Evolutionary conservation across 1,140 invertebrate genomes (phyloP).

Genomic region (Drosophila mayri): DNA sequence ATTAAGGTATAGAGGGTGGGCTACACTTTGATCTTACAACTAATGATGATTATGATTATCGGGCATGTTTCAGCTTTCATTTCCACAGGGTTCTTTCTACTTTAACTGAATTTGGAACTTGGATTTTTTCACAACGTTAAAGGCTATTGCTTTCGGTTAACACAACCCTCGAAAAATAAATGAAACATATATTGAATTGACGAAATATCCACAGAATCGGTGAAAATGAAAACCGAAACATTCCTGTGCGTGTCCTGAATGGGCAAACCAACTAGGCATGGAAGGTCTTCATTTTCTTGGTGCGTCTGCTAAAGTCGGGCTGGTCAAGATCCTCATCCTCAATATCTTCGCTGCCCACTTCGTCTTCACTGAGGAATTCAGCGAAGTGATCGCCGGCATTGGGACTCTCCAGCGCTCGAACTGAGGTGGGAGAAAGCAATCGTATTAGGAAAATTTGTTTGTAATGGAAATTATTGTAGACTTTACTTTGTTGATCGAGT

Average conservation of each 20-base stretch:
- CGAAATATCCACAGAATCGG: slow-evolving; percentile 5
- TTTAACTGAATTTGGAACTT: slow-evolving; percentile 14
- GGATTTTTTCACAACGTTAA: slow-evolving; percentile 21
- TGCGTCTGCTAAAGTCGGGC: slow-evolving; percentile 77
- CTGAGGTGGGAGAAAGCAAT: slow-evolving; percentile 16
- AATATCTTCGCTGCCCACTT: slow-evolving; percentile 58
- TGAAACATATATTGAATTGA: slow-evolving; percentile 4
- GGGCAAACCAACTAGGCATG: slow-evolving; percentile 58
- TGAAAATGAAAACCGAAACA: slow-evolving; percentile 23
- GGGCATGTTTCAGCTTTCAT: slow-evolving; percentile 29
- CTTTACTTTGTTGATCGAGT: slow-evolving; percentile 95
- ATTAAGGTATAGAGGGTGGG: slow-evolving; percentile 51
- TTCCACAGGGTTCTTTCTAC: slow-evolving; percentile 21
- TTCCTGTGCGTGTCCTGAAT: background rate
- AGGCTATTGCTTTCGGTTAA: slow-evolving; percentile 29
- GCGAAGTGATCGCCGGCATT: slow-evolving; percentile 30
- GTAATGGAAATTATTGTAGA: background rate
- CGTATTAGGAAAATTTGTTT: background rate
- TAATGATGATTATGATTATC: slow-evolving; percentile 42
- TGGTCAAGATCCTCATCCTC: slow-evolving; percentile 69
- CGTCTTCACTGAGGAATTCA: slow-evolving; percentile 60
- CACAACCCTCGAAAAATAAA: slow-evolving; percentile 25
- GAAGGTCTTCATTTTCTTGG: slow-evolving; percentile 83
- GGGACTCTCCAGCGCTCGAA: slow-evolving; percentile 69
- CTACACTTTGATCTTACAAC: slow-evolving; percentile 35